A percentile compares a stretch with the other conserved stretches of the same genome.
Evolutionary conservation across 1,140 invertebrate genomes (phyloP).

Genomic region (Zaprionus gabonicus): DNA sequence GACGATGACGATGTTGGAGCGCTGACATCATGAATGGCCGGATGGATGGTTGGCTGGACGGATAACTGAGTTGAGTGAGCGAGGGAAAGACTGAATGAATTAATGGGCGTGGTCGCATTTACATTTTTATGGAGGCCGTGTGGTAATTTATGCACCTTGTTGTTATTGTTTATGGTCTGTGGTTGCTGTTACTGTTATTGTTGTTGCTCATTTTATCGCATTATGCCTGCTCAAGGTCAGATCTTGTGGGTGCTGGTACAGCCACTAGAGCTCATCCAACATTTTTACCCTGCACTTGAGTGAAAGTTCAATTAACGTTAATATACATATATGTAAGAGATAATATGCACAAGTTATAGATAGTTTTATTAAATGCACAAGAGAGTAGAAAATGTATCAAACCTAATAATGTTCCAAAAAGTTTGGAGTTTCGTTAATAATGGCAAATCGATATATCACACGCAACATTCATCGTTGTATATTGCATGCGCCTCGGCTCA

Average conservation of each 20-base stretch:
- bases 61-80: not conserved
- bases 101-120: conserved; percentile 54
- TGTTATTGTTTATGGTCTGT: conserved; percentile 32
- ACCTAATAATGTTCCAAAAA: not conserved
- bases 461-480: conserved; percentile 18
- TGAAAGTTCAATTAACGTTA: too few relatives aligned
- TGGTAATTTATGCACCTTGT: conserved; percentile 66
- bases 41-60: conserved; percentile 19
- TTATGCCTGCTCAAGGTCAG: conserved; percentile 54
- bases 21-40: conserved; percentile 45
- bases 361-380: not conserved
- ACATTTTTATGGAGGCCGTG: conserved; percentile 62
- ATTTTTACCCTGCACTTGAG: not conserved
- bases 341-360: not conserved
- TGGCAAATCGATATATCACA: conserved; percentile 38
- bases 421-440: not conserved
- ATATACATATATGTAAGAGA: too few relatives aligned
- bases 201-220: conserved; percentile 41
- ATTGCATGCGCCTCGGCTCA: not conserved
- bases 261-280: not conserved
- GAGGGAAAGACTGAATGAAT: conserved; percentile 6
- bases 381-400: not conserved
- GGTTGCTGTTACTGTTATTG: conserved; percentile 34
- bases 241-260: conserved; percentile 3
- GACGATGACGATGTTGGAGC: conserved; percentile 17